phyloP scores from a whole-genome alignment of 2,888 invertebrate species.

The Emesis russula region DNA sequence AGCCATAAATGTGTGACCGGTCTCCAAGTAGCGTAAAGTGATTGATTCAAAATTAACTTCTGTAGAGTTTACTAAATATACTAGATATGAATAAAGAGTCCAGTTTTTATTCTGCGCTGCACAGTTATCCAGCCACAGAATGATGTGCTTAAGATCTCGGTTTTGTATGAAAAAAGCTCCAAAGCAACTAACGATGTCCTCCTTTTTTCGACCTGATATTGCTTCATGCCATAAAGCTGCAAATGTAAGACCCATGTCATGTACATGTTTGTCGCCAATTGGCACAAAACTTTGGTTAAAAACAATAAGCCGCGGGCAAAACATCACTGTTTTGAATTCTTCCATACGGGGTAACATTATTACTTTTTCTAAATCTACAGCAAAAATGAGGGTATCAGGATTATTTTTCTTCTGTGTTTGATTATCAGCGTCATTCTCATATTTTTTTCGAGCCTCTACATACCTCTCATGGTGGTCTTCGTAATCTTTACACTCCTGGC shows the following conservation, averaged over 20 bases:
- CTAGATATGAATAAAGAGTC: constrained; percentile 79
- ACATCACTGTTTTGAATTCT: constrained; percentile 37
- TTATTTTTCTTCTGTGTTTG: constrained; percentile 41
- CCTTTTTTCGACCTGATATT: constrained; percentile 66
- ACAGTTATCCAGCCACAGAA: constrained; percentile 87
- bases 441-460: constrained; percentile 60
- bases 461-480: constrained; percentile 52
- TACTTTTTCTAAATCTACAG: constrained; percentile 78
- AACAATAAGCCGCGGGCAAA: constrained; percentile 39
- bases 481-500: constrained; percentile 55
- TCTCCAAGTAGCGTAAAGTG: constrained; percentile 61
- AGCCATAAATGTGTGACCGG: constrained; percentile 89
- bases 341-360: constrained; percentile 81
- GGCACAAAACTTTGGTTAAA: constrained; percentile 37
- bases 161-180: constrained; percentile 65
- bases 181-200: constrained; percentile 75
- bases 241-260: constrained; percentile 20
- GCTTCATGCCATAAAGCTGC: constrained; percentile 48
- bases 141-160: constrained; percentile 54
- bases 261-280: constrained; percentile 21
- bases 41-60: constrained; percentile 67
- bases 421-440: constrained; percentile 52
- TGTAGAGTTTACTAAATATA: constrained; percentile 42
- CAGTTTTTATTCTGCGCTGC: constrained; percentile 85
- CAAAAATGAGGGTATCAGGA: constrained; percentile 47